Percentiles rank a stretch among this genome's conserved stretches.
These are phyloP conservation scores for Galerucella pusilla DNA, from an alignment of 2,888 invertebrate genomes.

Conservation along the genomic window DNA sequence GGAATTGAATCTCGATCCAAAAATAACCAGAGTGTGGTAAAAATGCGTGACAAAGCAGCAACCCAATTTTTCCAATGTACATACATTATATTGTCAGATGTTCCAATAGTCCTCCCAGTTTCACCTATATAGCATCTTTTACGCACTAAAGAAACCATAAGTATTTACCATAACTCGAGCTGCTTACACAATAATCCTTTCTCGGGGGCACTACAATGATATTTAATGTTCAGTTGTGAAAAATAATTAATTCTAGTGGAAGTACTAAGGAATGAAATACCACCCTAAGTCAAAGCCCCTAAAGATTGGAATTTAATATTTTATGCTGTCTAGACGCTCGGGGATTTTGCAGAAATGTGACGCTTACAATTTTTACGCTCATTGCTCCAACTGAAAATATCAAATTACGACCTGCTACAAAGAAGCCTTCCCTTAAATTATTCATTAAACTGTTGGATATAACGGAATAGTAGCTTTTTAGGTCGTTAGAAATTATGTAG, in stretches of 20 bases:
- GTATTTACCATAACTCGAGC: too few species aligned
- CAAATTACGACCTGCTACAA: conserved; percentile 23
- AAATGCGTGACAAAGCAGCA: too few species aligned
- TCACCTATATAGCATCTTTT: too few species aligned
- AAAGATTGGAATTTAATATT: conserved; percentile 41
- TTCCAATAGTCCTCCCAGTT: too few species aligned
- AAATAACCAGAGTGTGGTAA: too few species aligned
- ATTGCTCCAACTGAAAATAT: conserved; percentile 26
- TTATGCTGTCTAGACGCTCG: conserved; percentile 39
- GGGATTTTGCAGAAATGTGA: conserved; percentile 26
- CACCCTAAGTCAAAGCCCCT: conserved; percentile 5
- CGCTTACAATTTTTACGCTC: conserved; percentile 26
- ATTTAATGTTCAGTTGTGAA: background rate
- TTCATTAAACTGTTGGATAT: conserved; percentile 14
- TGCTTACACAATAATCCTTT: too few species aligned
- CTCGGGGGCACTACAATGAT: background rate
- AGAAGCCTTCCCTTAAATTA: conserved; percentile 4
- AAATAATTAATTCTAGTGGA: conserved; percentile 7
- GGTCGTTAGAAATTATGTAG: background rate
- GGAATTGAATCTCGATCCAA: too few species aligned
- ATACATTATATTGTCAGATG: too few species aligned
- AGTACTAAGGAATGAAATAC: conserved; percentile 15
- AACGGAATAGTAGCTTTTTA: background rate
- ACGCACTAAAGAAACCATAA: too few species aligned
- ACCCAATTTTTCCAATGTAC: too few species aligned